Base-by-base conservation (phyloP, 2,113 vertebrate genomes). In the Pelmatolapia mariae region DNA sequence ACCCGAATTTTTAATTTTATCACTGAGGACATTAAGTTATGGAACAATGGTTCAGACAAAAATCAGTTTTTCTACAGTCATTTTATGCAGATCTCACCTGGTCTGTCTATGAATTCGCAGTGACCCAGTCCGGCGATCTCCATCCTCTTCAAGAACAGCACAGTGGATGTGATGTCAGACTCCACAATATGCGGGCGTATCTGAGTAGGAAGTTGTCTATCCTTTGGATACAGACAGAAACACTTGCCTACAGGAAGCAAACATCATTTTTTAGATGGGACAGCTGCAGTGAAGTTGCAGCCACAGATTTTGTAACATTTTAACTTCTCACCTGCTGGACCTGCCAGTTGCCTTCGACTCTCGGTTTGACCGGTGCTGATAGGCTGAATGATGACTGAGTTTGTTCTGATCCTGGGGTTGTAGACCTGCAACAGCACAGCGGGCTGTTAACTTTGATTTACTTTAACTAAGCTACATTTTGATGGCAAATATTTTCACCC, bases 91-190 rank as follows among this genome's bases (percentile, higher is more conserved):
- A 36, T 57, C 50, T 78, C 93, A 98, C 98, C 97, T 92, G 98
- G 98, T 45, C 96, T 94, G 90, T 95, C 97, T 57, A 98, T 94
- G 95, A 99, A 98, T 94, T 98, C 95, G 8, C 97, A 98, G 89
- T 96, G 97, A 57, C 96, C 87, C 13, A 98, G 91, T 22, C 98
- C 97, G 0, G 97, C 97, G 0, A 98, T 97, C 94, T 97, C 97
- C 93, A 98, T 96, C 92, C 98, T 97, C 94, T 98, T 99, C 92
- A 98, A 88, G 94, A 98, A 98, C 10, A 98, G 97, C 63, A 98
- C 98, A 15, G 95, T 94, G 90, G 96, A 96, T 1, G 94, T 98
- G 26, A 98, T 95, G 31, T 97, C 98, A 57, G 97, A 97, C 87
- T 98, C 97, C 88, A 97, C 94, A 47, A 99, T 95, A 19, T 94